Evolutionary conservation across 2,888 invertebrate genomes (phyloP), one percentile per base, ranked within the genome.

Genomic region (Athripsodes cinereus): DNA sequence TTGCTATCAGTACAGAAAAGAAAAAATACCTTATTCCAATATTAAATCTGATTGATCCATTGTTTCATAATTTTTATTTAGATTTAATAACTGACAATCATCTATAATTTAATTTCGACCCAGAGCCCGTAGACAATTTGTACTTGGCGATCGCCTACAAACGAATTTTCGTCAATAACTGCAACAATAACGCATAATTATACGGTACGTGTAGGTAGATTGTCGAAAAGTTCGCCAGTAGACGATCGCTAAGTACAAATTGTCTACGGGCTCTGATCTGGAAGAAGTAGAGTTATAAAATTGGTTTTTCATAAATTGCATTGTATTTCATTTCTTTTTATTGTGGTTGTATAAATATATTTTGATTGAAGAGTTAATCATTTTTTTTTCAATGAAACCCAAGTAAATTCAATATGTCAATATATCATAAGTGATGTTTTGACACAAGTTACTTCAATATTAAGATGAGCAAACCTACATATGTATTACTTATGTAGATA

Each of bases 21-120:
- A 46, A 46, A 16, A 46, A 46, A 18, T 8, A 46, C 46, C 18
- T 46, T 11, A 46, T 46, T 6, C n/a, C 46, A 11, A 46, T 46
- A 6, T 46, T 46, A 46, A 46, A 46, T 46, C n/a, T 46, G n/a
- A 46, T 46, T 16, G 46, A 46, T 46, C 46, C 46, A 5, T 16
- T 46, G 6, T 46, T 46, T 16, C 46, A 46, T 16, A 46, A 46
- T 16, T 46, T 46, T 46, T 46, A 46, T 46, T 16, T 46, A 46
- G 46, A 46, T 46, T 46, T 46, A 46, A 16, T 8, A 18, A 46
- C 46, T 11, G n/a, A n/a, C n/a, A 46, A 46, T 16, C 10, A 46
- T 46, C 6, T 16, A 46, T 16, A 5, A 46, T 46, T 46, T 46
- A 46, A 46, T 46, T 46, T 46, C 6, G 46, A 46, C 46, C 46